A percentile compares a stretch with the other conserved stretches of the same genome.
phyloP scores from a whole-genome alignment of 2,888 invertebrate species.

The Philhelius pedissequus region DNA sequence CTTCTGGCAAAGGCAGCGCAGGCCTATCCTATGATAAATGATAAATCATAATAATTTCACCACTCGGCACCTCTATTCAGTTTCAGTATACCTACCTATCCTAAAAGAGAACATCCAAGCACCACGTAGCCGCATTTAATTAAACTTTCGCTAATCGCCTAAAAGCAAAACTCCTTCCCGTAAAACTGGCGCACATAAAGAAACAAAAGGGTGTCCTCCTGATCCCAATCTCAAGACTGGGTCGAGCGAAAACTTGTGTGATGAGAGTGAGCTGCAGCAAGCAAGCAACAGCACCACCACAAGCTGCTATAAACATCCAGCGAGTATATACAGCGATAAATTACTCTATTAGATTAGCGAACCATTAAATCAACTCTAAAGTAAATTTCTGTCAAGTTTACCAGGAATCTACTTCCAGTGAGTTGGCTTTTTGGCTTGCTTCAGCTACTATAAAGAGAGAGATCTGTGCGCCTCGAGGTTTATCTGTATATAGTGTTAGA shows the following conservation, averaged over 20 bases:
- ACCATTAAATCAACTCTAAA: conserved; percentile 67
- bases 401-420: conserved; percentile 46
- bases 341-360: conserved; percentile 68
- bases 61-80: conserved; percentile 62
- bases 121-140: conserved; percentile 56
- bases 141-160: conserved; percentile 68
- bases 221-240: background rate
- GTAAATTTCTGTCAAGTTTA: conserved; percentile 68
- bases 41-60: conserved; percentile 65
- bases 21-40: background rate
- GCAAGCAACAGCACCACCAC: conserved; percentile 17
- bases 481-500: background rate
- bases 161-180: conserved; percentile 40
- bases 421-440: conserved; percentile 25
- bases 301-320: too few species aligned
- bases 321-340: conserved; percentile 63
- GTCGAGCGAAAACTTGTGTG: conserved; percentile 8
- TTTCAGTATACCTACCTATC: background rate
- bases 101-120: conserved; percentile 30
- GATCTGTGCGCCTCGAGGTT: background rate
- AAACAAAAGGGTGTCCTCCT: conserved; percentile 8
- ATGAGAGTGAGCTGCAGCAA: background rate
- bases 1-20: background rate
- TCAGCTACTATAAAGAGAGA: background rate
- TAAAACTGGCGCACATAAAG: conserved; percentile 1